phyloP scores from a whole-genome alignment of 1,140 invertebrate genomes.

The Uloborus diversus region DNA sequence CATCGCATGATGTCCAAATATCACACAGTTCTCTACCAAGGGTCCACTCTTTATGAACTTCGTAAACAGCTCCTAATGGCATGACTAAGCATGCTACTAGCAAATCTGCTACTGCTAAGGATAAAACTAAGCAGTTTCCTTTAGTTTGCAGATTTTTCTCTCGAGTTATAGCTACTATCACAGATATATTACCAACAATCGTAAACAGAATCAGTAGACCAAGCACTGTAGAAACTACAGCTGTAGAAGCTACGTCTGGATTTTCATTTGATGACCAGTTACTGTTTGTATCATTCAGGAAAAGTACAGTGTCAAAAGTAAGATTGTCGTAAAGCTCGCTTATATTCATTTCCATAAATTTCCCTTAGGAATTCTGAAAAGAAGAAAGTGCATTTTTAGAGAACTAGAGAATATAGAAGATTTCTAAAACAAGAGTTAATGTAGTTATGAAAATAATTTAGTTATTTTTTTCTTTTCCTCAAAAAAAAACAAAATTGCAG shows the following conservation, averaged over 20 bases:
- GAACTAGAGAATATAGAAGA: neutral
- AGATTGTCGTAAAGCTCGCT: constrained; percentile 41
- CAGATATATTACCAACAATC: constrained; percentile 83
- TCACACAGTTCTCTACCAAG: constrained; percentile 87
- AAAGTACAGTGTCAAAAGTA: constrained; percentile 16
- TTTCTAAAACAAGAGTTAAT: no score
- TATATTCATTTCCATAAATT: neutral
- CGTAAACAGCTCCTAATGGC: constrained; percentile 85
- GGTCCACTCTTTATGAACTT: constrained; percentile 78
- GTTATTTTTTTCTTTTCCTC: no score
- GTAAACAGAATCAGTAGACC: constrained; percentile 56
- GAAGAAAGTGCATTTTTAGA: neutral
- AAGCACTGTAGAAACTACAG: constrained; percentile 46
- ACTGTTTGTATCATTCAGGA: neutral
- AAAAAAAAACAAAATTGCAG: no score
- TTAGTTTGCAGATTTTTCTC: constrained; percentile 87
- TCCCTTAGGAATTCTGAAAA: neutral
- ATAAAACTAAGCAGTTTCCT: constrained; percentile 85
- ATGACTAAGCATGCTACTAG: constrained; percentile 88
- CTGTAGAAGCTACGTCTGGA: neutral
- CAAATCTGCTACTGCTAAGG: constrained; percentile 84
- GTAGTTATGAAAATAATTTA: no score
- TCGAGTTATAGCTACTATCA: constrained; percentile 89
- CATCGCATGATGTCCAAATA: constrained; percentile 94
- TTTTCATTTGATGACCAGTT: neutral